Percentiles rank a stretch among this genome's conserved stretches.
Conservation (phyloP, 2,797 vertebrate species). For the Gymnothorax javanicus region DNA sequence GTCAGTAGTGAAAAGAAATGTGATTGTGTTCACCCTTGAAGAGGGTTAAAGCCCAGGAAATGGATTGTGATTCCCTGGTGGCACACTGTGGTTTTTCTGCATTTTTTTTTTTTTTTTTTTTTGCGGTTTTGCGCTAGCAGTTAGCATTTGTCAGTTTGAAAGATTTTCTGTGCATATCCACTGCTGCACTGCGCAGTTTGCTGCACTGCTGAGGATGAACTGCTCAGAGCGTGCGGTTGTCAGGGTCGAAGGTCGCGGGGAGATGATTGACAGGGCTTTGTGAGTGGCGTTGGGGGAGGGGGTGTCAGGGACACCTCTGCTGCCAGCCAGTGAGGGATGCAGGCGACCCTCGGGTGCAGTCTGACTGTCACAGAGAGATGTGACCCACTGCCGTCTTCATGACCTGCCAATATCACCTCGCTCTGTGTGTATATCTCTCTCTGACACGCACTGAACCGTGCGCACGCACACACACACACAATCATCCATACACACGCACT, state of each 20-base stretch:
- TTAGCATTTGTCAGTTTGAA: too few relatives aligned
- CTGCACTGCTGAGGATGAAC: neutral
- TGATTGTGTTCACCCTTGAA: too few relatives aligned
- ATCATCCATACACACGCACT: neutral
- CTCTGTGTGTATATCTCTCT: too few relatives aligned
- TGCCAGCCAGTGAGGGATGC: neutral
- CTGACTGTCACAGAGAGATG: neutral
- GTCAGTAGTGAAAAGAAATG: too few relatives aligned
- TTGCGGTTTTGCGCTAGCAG: too few relatives aligned
- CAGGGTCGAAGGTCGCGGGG: neutral
- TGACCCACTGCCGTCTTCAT: neutral
- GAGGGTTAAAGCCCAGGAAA: too few relatives aligned
- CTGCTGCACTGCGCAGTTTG: too few relatives aligned
- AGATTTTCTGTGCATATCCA: too few relatives aligned
- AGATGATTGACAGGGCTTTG: neutral
- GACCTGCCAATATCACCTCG: neutral
- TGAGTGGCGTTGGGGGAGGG: neutral
- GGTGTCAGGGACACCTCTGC: neutral
- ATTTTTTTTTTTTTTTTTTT: too few relatives aligned
- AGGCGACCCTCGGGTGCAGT: neutral
- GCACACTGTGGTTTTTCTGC: neutral
- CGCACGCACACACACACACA: neutral
- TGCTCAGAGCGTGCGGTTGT: neutral
- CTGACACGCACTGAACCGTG: neutral
- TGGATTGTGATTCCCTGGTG: neutral